phyloP scores from a whole-genome alignment of 2,113 vertebrate species.

The Agapornis roseicollis region DNA sequence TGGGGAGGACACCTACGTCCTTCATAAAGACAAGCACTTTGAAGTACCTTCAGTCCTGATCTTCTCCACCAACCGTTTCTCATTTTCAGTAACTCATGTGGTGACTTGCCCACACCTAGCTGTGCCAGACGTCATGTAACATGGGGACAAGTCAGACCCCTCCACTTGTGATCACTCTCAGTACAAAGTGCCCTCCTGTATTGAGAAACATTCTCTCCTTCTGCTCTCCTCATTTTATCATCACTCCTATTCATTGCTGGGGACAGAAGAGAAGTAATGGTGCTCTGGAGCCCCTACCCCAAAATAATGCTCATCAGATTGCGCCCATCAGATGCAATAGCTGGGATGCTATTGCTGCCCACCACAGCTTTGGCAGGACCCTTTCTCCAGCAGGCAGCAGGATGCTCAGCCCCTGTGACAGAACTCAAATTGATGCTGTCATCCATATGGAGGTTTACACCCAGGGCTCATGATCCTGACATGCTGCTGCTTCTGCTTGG shows the following conservation, averaged over 20 bases:
- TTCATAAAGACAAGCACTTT: not conserved
- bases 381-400: not conserved
- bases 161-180: not conserved
- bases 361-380: not conserved
- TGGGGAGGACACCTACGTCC: not conserved
- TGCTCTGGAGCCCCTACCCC: not conserved
- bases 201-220: not conserved
- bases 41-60: not conserved
- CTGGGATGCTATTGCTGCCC: not conserved
- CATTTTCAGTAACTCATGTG: fast-evolving
- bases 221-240: not conserved
- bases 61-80: not conserved
- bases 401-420: not conserved
- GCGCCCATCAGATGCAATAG: fast-evolving
- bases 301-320: not conserved
- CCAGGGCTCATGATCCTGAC: not conserved
- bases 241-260: fast-evolving
- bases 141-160: fast-evolving
- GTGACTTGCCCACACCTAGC: not conserved
- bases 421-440: not conserved
- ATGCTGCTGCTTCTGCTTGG: not conserved
- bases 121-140: fast-evolving
- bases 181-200: not conserved
- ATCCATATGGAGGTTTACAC: not conserved
- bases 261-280: too few relatives aligned